These are phyloP conservation scores for Crambe crambe DNA, from an alignment of 37 sponge, comb jelly and placozoan genomes.

Conservation along the genomic window DNA sequence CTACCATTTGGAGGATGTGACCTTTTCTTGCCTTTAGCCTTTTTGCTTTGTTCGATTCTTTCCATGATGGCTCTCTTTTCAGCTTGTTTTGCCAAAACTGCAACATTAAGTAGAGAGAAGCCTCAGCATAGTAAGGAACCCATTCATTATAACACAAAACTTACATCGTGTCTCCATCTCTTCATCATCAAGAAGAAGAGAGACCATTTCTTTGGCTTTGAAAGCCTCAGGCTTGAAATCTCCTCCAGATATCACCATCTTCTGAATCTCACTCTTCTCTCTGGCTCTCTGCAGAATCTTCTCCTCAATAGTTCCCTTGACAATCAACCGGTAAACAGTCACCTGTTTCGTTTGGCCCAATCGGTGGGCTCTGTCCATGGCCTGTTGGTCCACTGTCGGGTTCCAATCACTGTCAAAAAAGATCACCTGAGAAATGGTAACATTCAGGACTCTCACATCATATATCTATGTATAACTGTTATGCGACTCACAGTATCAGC, in stretches of 20 bases:
- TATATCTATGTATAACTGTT: neutral
- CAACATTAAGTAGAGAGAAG: neutral
- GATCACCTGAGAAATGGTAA: slow-evolving; percentile 60
- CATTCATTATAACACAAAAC: neutral
- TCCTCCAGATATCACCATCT: slow-evolving; percentile 97
- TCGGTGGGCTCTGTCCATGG: slow-evolving; percentile 98
- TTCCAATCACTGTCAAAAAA: slow-evolving; percentile 99
- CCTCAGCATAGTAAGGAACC: neutral
- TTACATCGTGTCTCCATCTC: slow-evolving; percentile 94
- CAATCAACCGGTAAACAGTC: slow-evolving; percentile 93
- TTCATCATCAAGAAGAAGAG: slow-evolving; percentile 88
- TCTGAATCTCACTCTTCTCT: slow-evolving; percentile 99
- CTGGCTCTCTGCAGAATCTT: slow-evolving; percentile 91
- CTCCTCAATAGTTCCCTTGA: slow-evolving; percentile 94
- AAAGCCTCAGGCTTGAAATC: slow-evolving; percentile 88
- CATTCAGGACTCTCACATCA: neutral
- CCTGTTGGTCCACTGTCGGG: slow-evolving; percentile 98
- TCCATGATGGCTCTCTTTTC: slow-evolving; percentile 47
- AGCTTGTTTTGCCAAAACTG: slow-evolving; percentile 77
- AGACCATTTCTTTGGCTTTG: slow-evolving; percentile 94
- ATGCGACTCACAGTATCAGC: slow-evolving; percentile 91
- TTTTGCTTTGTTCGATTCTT: slow-evolving; percentile 28
- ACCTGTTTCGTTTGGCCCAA: slow-evolving; percentile 97
- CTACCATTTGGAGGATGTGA: slow-evolving; percentile 13
- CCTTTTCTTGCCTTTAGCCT: slow-evolving; percentile 42